A percentile compares a stretch with the other conserved stretches of the same genome.
Evolutionary conservation across 1,140 invertebrate genomes (phyloP).

Genomic region (Yoshiicerus persimilis): DNA sequence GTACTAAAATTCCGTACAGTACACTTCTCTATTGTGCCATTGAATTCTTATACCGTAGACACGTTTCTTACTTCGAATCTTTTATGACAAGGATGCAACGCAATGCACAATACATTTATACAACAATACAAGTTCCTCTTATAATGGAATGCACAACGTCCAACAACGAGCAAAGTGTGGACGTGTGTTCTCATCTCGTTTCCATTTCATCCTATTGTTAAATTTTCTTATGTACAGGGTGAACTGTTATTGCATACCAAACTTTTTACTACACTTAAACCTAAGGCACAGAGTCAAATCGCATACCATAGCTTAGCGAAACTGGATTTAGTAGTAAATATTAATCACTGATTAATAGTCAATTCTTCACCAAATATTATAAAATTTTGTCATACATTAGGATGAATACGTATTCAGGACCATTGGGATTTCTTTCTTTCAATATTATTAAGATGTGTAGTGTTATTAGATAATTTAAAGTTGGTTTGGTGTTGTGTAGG

Average conservation of each 20-base stretch:
- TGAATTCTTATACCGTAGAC: background rate
- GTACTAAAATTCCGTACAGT: too few relatives aligned
- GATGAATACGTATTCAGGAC: too few relatives aligned
- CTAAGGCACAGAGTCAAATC: background rate
- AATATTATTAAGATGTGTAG: too few relatives aligned
- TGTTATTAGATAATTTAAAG: background rate
- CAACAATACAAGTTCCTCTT: background rate
- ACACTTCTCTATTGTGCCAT: too few relatives aligned
- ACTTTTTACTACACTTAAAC: background rate
- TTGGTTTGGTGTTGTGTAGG: background rate
- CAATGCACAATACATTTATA: background rate
- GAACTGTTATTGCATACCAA: background rate
- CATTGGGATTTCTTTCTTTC: too few relatives aligned
- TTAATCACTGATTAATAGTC: too few relatives aligned
- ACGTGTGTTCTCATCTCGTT: conserved; percentile 12
- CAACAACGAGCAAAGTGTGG: background rate
- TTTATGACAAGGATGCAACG: background rate
- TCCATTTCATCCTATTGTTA: conserved; percentile 14
- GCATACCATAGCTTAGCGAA: too few relatives aligned
- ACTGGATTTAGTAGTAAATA: too few relatives aligned
- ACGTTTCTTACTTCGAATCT: too few relatives aligned
- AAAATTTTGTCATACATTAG: too few relatives aligned
- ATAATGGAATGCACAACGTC: conserved; percentile 16
- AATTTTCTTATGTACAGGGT: background rate
- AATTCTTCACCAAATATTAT: too few relatives aligned